These are phyloP conservation scores for Tadarida brasiliensis DNA, from an alignment of 2,797 vertebrate species.

Conservation along the genomic window DNA sequence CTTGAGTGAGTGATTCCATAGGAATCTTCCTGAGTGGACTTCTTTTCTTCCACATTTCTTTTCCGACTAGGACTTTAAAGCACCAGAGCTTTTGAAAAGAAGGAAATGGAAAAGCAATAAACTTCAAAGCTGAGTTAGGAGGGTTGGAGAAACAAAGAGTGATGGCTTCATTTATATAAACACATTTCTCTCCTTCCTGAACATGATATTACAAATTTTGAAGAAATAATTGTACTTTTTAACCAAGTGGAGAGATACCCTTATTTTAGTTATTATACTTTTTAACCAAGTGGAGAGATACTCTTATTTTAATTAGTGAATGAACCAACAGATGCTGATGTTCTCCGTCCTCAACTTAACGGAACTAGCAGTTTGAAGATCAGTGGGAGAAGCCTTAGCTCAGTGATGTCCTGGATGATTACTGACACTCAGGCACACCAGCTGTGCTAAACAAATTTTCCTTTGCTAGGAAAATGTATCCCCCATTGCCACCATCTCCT, in stretches of 20 bases:
- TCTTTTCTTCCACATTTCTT: not conserved
- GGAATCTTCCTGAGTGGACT: not conserved
- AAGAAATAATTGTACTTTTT: not conserved
- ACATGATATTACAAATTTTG: not conserved
- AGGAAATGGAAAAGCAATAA: not conserved
- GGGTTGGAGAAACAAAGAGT: not conserved
- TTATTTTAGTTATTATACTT: too few relatives aligned
- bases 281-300: not conserved
- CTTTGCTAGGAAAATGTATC: not conserved
- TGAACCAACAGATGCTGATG: not conserved
- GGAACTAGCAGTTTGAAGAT: not conserved
- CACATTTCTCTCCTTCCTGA: not conserved
- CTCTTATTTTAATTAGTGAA: not conserved
- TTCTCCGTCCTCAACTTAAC: not conserved
- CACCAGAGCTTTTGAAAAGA: not conserved
- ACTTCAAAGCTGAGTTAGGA: not conserved
- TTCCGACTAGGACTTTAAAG: not conserved
- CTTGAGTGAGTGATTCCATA: not conserved
- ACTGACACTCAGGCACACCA: not conserved
- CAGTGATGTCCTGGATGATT: not conserved
- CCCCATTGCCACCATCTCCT: not conserved
- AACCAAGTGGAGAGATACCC: not conserved
- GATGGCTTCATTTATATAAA: not conserved
- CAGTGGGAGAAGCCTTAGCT: not conserved
- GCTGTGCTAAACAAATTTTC: not conserved